Conservation (phyloP, 2,113 vertebrate genomes). For the Ginglymostoma cirratum region DNA sequence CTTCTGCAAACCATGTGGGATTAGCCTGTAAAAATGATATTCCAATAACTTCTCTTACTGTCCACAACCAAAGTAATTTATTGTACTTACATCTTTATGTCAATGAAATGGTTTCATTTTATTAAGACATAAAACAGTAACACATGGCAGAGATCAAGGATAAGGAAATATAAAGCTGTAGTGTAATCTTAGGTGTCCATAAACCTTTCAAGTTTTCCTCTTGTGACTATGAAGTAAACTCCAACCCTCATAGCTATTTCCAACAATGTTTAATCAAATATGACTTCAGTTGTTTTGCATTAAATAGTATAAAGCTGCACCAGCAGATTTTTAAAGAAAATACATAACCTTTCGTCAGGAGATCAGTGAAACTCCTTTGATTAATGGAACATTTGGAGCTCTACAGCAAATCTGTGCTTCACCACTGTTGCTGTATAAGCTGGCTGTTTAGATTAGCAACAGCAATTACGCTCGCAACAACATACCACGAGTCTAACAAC, state of each 20-base stretch:
- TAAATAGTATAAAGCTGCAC: background rate
- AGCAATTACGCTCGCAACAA: background rate
- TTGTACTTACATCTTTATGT: background rate
- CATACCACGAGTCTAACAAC: too few relatives aligned
- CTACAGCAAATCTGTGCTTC: background rate
- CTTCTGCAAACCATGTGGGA: background rate
- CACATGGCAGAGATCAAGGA: slow-evolving; percentile 3
- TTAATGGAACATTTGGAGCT: background rate
- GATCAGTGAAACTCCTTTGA: background rate
- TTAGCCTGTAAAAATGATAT: slow-evolving; percentile 15
- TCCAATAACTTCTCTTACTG: background rate
- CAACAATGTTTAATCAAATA: background rate
- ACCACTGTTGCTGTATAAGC: background rate
- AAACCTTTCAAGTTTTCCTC: background rate
- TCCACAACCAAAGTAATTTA: background rate
- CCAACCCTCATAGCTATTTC: background rate
- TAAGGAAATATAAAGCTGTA: background rate
- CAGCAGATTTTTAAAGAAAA: background rate
- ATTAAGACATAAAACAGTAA: background rate
- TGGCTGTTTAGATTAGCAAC: background rate
- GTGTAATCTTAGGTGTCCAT: background rate
- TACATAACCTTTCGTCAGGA: background rate
- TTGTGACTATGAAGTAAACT: background rate
- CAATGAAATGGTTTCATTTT: background rate
- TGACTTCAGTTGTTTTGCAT: background rate